These are phyloP conservation scores for Pandemis corylana DNA, from an alignment of 2,888 invertebrate genomes.

Conservation along the genomic window DNA sequence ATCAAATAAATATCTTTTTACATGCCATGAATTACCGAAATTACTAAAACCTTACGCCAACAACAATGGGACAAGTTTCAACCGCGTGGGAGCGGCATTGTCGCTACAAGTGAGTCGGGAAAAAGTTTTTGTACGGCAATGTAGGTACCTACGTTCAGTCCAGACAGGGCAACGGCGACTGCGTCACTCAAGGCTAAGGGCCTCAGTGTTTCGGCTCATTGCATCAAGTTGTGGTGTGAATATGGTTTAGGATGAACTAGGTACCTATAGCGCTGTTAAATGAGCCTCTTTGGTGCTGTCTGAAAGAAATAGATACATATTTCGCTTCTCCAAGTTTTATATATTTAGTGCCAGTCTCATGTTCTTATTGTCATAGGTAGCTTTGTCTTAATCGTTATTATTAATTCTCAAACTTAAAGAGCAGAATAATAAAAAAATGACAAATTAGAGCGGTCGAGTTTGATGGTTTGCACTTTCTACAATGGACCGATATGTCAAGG, in stretches of 20 bases:
- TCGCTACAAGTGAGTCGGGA: slow-evolving; percentile 31
- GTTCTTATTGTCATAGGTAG: no score
- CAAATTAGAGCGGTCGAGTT: slow-evolving; percentile 50
- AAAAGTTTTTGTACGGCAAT: slow-evolving; percentile 8
- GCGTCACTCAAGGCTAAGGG: slow-evolving; percentile 24
- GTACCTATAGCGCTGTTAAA: not conserved
- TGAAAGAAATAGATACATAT: no score
- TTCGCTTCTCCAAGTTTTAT: no score
- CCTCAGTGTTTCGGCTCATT: not conserved
- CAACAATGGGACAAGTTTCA: slow-evolving; percentile 51
- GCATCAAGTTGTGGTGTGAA: not conserved
- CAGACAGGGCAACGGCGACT: not conserved
- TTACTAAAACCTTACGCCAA: slow-evolving; percentile 13
- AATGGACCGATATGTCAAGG: slow-evolving; percentile 77
- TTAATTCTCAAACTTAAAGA: not conserved
- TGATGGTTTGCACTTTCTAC: slow-evolving; percentile 74
- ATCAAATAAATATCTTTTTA: not conserved
- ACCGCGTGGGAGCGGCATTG: slow-evolving; percentile 60
- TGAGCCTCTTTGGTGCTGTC: not conserved
- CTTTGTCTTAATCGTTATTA: not conserved
- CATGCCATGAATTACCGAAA: not conserved
- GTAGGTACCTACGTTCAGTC: not conserved
- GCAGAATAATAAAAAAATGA: not conserved
- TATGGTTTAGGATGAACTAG: not conserved
- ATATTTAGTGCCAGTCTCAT: no score